Percentiles rank a stretch among this genome's conserved stretches.
These are phyloP conservation scores for Holocentrus rufus DNA, from an alignment of 2,797 vertebrate genomes.

Conservation along the genomic window DNA sequence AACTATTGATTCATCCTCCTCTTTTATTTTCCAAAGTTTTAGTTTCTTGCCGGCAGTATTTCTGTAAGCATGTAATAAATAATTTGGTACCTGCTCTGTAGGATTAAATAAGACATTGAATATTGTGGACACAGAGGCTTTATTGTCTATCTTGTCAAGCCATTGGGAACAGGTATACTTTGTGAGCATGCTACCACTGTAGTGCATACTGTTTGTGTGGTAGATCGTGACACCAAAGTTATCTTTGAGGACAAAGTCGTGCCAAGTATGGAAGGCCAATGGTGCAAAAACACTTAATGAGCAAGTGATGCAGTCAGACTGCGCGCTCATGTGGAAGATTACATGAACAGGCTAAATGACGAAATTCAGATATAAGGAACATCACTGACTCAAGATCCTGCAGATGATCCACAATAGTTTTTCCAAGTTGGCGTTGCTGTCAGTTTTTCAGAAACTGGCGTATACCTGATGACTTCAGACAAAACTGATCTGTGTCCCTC, in stretches of 20 bases:
- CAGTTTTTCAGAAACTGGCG: no score
- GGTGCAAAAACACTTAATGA: no score
- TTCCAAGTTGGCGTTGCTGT: neutral
- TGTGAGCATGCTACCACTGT: neutral
- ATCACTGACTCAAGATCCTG: no score
- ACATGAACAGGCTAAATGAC: no score
- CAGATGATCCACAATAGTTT: neutral
- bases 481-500: neutral
- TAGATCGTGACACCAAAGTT: neutral
- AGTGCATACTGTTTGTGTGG: neutral
- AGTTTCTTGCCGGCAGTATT: neutral
- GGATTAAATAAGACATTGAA: no score
- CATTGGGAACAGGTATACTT: neutral
- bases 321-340: no score
- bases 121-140: neutral
- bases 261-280: no score
- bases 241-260: neutral
- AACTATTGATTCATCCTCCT: no score
- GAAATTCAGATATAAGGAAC: no score
- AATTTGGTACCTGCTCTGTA: no score
- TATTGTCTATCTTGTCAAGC: neutral
- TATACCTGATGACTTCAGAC: neutral
- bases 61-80: no score
- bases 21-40: neutral
- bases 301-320: no score